A percentile compares a stretch with the other conserved stretches of the same genome.
These are phyloP conservation scores for Bilobella aurantiaca DNA, from an alignment of 1,140 invertebrate species.

Conservation along the genomic window DNA sequence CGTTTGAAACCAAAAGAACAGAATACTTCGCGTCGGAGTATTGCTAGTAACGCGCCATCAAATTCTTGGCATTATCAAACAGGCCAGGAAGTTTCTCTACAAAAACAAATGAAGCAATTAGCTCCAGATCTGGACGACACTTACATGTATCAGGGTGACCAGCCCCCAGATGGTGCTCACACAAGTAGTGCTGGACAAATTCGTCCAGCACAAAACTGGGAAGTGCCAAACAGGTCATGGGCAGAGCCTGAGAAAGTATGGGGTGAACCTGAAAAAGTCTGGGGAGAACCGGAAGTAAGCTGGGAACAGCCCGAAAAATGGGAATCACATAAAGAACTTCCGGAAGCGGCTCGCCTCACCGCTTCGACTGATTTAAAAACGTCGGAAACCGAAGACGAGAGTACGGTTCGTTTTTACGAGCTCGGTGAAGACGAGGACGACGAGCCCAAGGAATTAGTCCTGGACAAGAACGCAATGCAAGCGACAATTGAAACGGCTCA, in stretches of 20 bases:
- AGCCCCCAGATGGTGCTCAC: not conserved
- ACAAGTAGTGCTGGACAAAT: no score
- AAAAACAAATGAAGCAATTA: not conserved
- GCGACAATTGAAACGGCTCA: not conserved
- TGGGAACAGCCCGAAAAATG: slow-evolving; percentile 38
- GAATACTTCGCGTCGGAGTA: no score
- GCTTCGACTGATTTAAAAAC: no score
- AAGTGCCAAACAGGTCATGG: slow-evolving; percentile 18
- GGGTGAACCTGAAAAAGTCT: slow-evolving; percentile 47
- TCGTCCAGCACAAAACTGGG: slow-evolving; percentile 14
- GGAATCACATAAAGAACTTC: slow-evolving; percentile 45
- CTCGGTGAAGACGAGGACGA: slow-evolving; percentile 29
- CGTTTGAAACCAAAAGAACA: no score
- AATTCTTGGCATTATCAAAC: no score
- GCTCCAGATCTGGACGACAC: not conserved
- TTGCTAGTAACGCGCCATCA: not conserved
- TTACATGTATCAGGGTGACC: slow-evolving; percentile 2
- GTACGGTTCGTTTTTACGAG: slow-evolving; percentile 13
- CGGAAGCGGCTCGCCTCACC: not conserved
- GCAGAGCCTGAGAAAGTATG: slow-evolving; percentile 45
- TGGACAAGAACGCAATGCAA: slow-evolving; percentile 3
- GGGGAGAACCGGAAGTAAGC: slow-evolving; percentile 51
- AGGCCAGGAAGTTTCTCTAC: no score
- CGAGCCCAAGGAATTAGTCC: slow-evolving; percentile 8
- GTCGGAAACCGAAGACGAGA: slow-evolving; percentile 12